Base-by-base conservation (phyloP, 2,888 invertebrate species). In the Helobdella robusta region DNA sequence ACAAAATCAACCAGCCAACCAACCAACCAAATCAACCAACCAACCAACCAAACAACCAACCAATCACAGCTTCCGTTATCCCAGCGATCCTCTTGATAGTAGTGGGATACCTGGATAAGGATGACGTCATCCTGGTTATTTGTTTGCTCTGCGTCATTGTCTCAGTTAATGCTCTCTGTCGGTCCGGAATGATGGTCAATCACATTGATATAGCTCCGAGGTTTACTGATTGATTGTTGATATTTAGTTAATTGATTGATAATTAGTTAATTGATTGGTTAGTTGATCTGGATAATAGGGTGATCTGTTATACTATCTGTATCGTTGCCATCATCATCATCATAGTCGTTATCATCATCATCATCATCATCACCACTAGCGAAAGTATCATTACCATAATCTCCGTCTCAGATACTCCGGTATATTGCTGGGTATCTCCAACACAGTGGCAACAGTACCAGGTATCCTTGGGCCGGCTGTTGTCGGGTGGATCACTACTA, bases 181-280 rank as follows among this genome's bases (percentile, higher is more conserved):
- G 75, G 71, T 73, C 75, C 64, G 78, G 79, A 23, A 77, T 72
- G 72, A 67, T 76, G 15, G 75, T 78, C 67, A 79, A 79, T 67
- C 77, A 76, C 68, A 76, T 79, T 67, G 79, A 79, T 70, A 74
- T 79, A 61, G 78, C 78, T 32, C 78, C 79, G 11, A 72, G 72
- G 6, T 75, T 23, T n/a, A n/a, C n/a, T 25, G 63, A 50, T 40
- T 40, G 56, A 32, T 32, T 54, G 30, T 25, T 54, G 18, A 2
- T 54, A 56, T 56, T 56, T 25, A 25, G 8, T 5, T 48, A 23
- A 2, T 48, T n/a, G n/a, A n/a, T n/a, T n/a, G n/a, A n/a, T n/a
- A n/a, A n/a, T n/a, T n/a, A n/a, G n/a, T n/a, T n/a, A n/a, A n/a
- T n/a, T n/a, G n/a, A n/a, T n/a, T n/a, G n/a, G n/a, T n/a, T n/a